These are phyloP conservation scores for Spilogale gracilis DNA, from an alignment of 2,113 vertebrate genomes.

Conservation along the genomic window DNA sequence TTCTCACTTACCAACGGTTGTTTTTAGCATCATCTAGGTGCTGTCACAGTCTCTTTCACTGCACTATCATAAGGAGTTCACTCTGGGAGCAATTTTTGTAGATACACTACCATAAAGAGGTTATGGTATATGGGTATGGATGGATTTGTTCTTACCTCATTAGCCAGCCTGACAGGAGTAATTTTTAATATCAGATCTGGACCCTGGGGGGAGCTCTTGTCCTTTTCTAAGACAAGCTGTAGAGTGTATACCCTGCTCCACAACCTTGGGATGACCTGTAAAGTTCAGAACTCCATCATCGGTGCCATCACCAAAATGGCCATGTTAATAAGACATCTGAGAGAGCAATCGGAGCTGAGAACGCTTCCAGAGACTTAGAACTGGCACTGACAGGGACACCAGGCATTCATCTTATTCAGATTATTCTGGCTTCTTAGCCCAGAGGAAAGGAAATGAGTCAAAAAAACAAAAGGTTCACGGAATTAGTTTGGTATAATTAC, in stretches of 20 bases:
- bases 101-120: conserved; percentile 46
- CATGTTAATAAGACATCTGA: conserved; percentile 46
- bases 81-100: conserved; percentile 51
- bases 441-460: not conserved
- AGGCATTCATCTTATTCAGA: not conserved
- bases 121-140: conserved; percentile 19
- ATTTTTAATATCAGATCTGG: conserved; percentile 68
- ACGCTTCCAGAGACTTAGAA: conserved; percentile 42
- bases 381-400: not conserved
- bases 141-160: conserved; percentile 63
- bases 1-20: conserved; percentile 46
- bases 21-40: not conserved
- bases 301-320: not conserved
- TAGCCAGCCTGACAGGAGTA: conserved; percentile 49
- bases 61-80: conserved; percentile 42
- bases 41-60: not conserved
- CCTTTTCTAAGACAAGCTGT: conserved; percentile 42
- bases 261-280: conserved; percentile 54
- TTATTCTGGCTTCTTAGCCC: conserved; percentile 49
- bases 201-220: conserved; percentile 32
- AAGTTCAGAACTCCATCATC: conserved; percentile 35
- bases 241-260: conserved; percentile 26
- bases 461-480: not conserved
- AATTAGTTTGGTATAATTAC: conserved; percentile 35
- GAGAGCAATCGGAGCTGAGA: conserved; percentile 3